Evolutionary conservation across 2,113 vertebrate species (phyloP), one percentile per base, ranked within the genome.

Genomic region (Pheucticus melanocephalus): DNA sequence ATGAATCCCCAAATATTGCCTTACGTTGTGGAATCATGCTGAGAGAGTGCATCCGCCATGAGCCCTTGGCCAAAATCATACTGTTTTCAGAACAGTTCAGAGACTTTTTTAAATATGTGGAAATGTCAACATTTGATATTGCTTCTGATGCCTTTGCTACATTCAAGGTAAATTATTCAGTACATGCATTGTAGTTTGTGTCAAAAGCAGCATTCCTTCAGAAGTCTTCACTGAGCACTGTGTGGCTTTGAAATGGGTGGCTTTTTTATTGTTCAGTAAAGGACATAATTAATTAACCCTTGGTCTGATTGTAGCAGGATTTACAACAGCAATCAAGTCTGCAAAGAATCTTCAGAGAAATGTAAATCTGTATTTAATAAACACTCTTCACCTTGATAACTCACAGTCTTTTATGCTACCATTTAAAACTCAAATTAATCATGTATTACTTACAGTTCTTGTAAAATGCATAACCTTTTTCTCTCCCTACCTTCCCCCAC

Each of bases 121-220:
- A 99, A 94, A 98, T 99, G 98, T 99, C 99, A 94, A 99, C 99
- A 25, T 99, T 99, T 94, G 99, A 99, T 98, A 99, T 99, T 57
- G 99, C 99, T 96, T 99, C 99, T 23, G 99, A 99, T 95, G 99
- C 99, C 82, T 99, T 99, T 94, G 99, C 99, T 97, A 99, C 99
- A 69, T 99, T 99, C 97, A 99, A 99, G 99, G 99, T 99, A 93
- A 98, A 97, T 95, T 60, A 31, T 56, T 84, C 7, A 3, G 27
- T 71, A 18, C n/a, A 22, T n/a, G 20, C 7, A 9, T 72, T 35
- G 5, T 9, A 44, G 30, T 5, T 80, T 66, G 40, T 50, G 50
- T 73, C 72, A 64, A 80, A 86, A 89, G 59, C 42, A 82, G 20
- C 65, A 30, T 19, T 77, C 12, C 12, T 8, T 31, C 42, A 27